These are phyloP conservation scores for Pedetes capensis DNA, from an alignment of 2,113 vertebrate genomes.

Conservation along the genomic window DNA sequence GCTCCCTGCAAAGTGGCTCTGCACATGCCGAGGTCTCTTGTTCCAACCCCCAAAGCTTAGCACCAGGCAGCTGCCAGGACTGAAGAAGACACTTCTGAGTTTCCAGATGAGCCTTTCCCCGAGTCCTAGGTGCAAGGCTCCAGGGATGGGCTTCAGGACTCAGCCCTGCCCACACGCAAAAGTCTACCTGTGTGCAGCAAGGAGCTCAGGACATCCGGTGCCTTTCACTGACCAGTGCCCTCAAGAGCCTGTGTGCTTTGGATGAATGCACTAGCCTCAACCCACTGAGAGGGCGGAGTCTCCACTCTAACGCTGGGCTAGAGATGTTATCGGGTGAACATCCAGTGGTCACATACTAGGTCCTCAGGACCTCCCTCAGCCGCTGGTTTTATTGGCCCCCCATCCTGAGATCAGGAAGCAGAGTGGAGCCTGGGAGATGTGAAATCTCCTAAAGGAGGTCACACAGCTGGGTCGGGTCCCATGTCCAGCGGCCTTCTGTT, in stretches of 20 bases:
- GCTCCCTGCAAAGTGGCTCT: background rate
- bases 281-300: fast-evolving
- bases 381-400: background rate
- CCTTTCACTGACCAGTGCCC: background rate
- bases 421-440: background rate
- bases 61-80: conserved; percentile 24
- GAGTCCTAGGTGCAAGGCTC: fast-evolving
- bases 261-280: background rate
- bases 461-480: background rate
- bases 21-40: background rate
- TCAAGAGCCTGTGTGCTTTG: background rate
- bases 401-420: background rate
- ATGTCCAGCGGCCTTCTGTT: background rate
- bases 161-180: fast-evolving
- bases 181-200: fast-evolving
- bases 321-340: background rate
- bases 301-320: fast-evolving
- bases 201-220: background rate
- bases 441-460: background rate
- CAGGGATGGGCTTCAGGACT: fast-evolving
- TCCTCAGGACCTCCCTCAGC: background rate
- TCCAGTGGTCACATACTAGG: fast-evolving
- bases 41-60: background rate
- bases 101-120: background rate
- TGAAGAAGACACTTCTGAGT: background rate